Percentiles rank a stretch among this genome's conserved stretches.
Conservation (phyloP, 2,113 vertebrate genomes). For the Phalacrocorax aristotelis region DNA sequence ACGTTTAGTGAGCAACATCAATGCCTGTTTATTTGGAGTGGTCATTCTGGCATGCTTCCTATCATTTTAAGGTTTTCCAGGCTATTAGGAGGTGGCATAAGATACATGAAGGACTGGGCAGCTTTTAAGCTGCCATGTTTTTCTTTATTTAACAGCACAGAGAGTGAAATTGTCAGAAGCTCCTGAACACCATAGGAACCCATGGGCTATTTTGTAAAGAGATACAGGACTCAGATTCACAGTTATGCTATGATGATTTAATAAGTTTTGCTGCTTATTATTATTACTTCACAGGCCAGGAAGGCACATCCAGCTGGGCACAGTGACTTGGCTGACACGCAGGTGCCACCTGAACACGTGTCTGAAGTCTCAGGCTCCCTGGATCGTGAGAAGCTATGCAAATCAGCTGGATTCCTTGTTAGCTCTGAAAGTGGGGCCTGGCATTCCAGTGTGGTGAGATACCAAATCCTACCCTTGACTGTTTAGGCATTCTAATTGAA, state of each 20-base stretch:
- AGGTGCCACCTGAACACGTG: rapidly evolving
- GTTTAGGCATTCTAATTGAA: not conserved
- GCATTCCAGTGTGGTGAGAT: not conserved
- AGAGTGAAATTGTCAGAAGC: not conserved
- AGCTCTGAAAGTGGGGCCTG: not conserved
- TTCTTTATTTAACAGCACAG: not conserved
- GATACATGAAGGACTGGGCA: not conserved
- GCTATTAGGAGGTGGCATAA: not conserved
- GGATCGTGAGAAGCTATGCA: not conserved
- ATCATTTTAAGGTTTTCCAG: not conserved
- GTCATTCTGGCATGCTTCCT: not conserved
- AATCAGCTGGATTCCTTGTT: not conserved
- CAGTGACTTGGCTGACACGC: rapidly evolving
- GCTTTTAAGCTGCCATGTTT: not conserved
- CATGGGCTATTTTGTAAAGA: not conserved
- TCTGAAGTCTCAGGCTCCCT: not conserved
- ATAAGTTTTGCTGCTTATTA: not conserved
- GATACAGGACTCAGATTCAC: not conserved
- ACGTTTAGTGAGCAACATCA: not conserved
- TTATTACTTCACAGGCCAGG: no score
- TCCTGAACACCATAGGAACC: not conserved
- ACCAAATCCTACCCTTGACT: not conserved
- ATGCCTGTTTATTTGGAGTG: not conserved
- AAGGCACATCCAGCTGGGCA: rapidly evolving
- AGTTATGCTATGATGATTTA: not conserved